Percentiles rank a stretch among this genome's conserved stretches.
phyloP scores from a whole-genome alignment of 2,113 vertebrate species.

The Mesoclemmys tuberculata region DNA sequence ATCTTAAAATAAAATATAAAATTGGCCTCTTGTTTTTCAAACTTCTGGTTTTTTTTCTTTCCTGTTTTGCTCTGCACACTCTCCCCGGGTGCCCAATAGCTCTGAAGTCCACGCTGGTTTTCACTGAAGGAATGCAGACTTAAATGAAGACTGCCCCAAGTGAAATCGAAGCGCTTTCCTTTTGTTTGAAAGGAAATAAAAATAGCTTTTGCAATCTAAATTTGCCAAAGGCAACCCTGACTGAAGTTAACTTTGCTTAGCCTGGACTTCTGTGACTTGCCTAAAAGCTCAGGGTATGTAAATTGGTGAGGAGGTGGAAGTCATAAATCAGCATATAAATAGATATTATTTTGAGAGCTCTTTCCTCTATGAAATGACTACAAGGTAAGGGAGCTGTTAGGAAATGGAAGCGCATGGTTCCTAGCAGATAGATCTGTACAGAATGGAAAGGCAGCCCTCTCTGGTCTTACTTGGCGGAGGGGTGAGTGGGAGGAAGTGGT shows the following conservation, averaged over 20 bases:
- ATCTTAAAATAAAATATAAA: fast-evolving
- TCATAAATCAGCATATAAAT: not conserved
- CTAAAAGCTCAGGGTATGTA: not conserved
- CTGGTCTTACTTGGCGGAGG: not conserved
- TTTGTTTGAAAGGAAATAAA: not conserved
- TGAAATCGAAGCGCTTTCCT: not conserved
- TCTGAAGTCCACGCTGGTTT: not conserved
- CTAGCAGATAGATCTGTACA: not conserved
- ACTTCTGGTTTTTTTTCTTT: not conserved
- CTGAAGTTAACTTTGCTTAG: not conserved
- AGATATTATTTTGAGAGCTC: not conserved
- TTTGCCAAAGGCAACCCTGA: not conserved
- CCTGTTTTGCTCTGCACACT: not conserved
- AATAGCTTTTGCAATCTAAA: not conserved
- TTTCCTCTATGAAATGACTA: not conserved
- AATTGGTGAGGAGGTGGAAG: not conserved
- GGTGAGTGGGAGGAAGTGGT: not conserved
- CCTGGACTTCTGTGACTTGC: not conserved
- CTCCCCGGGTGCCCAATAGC: not conserved
- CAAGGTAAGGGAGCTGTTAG: not conserved
- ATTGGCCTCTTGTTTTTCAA: not conserved
- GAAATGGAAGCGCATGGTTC: not conserved
- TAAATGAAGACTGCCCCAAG: not conserved
- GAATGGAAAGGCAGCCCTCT: not conserved
- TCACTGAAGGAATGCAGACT: not conserved